Evolutionary conservation across 2,888 invertebrate species (phyloP), one percentile per base, ranked within the genome.

Genomic region (Lampropteryx suffumata): DNA sequence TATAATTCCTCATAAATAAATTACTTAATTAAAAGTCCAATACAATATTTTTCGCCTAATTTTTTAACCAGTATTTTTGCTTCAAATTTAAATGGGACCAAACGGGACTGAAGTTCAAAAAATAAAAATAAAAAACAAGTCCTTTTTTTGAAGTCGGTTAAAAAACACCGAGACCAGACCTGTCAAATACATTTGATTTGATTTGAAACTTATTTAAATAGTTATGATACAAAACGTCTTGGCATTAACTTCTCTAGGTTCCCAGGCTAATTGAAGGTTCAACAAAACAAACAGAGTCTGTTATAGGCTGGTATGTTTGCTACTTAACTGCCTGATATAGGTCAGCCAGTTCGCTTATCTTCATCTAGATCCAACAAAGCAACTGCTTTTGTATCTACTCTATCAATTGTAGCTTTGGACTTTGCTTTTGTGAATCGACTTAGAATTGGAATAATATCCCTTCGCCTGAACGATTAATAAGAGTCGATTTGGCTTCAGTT

Each of bases 391-490:
- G 24, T 36, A 34, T 30, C 40, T 21, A 35, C 35, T 35, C 32
- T 17, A 32, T 26, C 44, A 53, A 53, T 53, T 53, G 53, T 13
- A 27, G 37, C 26, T 12, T 17, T 53, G 53, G 53, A 53, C 48
- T 48, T 48, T 53, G 52, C 52, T 53, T 82, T 80, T 69, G 80
- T 81, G 82, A 84, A 85, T 84, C 84, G 76, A 71, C 71, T n/a
- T n/a, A n/a, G 71, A 67, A 67, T 82, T 84, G 80, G 79, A 73
- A 73, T 79, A 78, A 82, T 81, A 82, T 77, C 73, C 66, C 62
- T 74, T 70, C 71, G 65, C 71, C 71, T 67, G 69, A 76, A 76
- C 69, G 80, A 88, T 86, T 86, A 88, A 88, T 84, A 81, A 77
- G 72, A 69, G 69, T 73, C 80, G 79, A 83, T 85, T 85, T 75